phyloP scores from a whole-genome alignment of 1,140 invertebrate species.

The Zaprionus africanus region DNA sequence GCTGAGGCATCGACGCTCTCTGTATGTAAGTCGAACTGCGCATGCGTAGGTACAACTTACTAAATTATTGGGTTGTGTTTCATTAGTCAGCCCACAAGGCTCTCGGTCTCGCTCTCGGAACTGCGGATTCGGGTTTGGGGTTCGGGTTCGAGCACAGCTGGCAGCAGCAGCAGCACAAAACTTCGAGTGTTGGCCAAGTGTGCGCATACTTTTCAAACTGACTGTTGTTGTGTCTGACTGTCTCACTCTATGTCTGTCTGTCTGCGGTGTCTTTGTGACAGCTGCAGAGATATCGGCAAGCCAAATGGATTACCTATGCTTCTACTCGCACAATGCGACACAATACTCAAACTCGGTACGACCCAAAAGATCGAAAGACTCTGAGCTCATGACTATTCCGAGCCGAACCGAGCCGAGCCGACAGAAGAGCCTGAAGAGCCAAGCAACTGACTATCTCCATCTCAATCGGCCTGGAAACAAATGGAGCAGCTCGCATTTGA shows the following conservation, averaged over 20 bases:
- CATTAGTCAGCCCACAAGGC: constrained; percentile 73
- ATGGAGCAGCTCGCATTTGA: constrained; percentile 70
- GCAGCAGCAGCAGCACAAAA: constrained; percentile 7
- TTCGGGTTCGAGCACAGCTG: constrained; percentile 55
- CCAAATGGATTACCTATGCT: constrained; percentile 77
- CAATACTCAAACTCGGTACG: constrained; percentile 2
- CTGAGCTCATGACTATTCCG: neutral
- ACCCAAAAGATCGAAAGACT: constrained; percentile 1
- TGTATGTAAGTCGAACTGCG: constrained; percentile 54
- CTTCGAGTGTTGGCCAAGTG: constrained; percentile 34
- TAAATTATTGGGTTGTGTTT: constrained; percentile 80
- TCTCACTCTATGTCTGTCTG: constrained; percentile 21
- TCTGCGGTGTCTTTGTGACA: constrained; percentile 57
- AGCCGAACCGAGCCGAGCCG: neutral
- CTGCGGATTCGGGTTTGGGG: constrained; percentile 9
- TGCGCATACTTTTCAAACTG: constrained; percentile 69
- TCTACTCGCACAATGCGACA: constrained; percentile 9
- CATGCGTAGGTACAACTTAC: constrained; percentile 80
- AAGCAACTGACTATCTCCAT: constrained; percentile 30
- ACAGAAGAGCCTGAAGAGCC: neutral
- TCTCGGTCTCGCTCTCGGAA: neutral
- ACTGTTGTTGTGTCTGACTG: constrained; percentile 34
- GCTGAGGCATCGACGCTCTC: constrained; percentile 61
- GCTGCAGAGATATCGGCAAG: constrained; percentile 75
- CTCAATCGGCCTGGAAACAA: constrained; percentile 59